Evolutionary conservation across 1,140 invertebrate species (phyloP).

Genomic region (Drosophila littoralis): DNA sequence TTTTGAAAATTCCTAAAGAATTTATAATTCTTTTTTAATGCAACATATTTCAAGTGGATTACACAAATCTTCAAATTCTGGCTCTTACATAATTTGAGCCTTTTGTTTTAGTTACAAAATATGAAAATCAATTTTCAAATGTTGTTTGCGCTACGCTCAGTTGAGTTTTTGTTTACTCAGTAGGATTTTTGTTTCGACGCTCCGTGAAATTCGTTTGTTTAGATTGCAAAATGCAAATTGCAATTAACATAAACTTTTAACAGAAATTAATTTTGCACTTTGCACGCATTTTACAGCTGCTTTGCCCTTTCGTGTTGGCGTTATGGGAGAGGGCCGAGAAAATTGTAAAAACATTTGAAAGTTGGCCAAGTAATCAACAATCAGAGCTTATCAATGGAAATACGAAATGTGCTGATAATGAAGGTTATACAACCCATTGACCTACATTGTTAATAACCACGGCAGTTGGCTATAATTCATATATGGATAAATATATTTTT

Average conservation of each 20-base stretch:
- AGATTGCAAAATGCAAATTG: conserved; percentile 56
- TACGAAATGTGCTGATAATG: conserved; percentile 30
- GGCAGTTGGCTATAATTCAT: conserved; percentile 5
- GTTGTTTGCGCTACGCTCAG: conserved; percentile 15
- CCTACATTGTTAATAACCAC: conserved; percentile 26
- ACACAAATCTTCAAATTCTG: neutral
- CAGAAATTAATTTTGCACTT: conserved; percentile 13
- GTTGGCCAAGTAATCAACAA: conserved; percentile 29
- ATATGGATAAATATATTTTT: neutral
- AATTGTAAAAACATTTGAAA: conserved; percentile 11
- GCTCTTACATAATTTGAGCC: conserved; percentile 28
- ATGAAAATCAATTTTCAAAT: conserved; percentile 26
- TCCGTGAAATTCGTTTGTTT: conserved; percentile 43
- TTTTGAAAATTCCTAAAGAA: no score
- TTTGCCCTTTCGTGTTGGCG: neutral
- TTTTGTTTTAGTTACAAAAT: conserved; percentile 19
- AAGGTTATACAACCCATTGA: conserved; percentile 57
- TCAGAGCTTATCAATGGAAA: conserved; percentile 41
- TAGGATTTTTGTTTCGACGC: conserved; percentile 30
- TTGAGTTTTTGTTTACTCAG: conserved; percentile 39
- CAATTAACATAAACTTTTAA: conserved; percentile 45
- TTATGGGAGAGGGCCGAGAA: neutral
- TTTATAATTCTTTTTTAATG: no score
- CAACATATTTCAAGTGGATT: neutral
- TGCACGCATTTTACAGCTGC: conserved; percentile 14